phyloP scores from a whole-genome alignment of 2,113 vertebrate species.

The Lipophrys pholis region DNA sequence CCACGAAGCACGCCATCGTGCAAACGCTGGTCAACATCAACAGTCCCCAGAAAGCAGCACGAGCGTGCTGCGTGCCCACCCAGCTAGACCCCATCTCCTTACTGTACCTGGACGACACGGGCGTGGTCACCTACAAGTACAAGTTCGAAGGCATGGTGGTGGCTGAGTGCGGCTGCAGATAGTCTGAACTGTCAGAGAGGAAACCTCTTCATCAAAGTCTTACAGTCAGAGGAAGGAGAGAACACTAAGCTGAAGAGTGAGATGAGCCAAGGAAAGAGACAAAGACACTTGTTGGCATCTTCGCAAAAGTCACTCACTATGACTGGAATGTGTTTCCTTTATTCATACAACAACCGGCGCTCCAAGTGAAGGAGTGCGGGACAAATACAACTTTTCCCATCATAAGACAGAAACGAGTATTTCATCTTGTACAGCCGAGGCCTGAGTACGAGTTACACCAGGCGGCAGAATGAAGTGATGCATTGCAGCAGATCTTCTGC shows the following conservation, averaged over 20 bases:
- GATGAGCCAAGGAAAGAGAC: slow-evolving; percentile 14
- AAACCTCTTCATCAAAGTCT: slow-evolving; percentile 48
- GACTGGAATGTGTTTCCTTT: slow-evolving; percentile 18
- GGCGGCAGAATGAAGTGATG: slow-evolving; percentile 10
- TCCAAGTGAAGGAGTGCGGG: slow-evolving; percentile 6
- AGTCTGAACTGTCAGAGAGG: slow-evolving; percentile 71
- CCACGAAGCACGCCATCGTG: slow-evolving; percentile 96
- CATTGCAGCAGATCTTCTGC: slow-evolving; percentile 2
- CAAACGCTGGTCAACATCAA: slow-evolving; percentile 93
- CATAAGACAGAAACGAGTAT: slow-evolving; percentile 79
- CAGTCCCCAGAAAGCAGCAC: slow-evolving; percentile 91
- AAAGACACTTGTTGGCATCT: slow-evolving; percentile 26
- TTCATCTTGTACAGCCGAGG: slow-evolving; percentile 84
- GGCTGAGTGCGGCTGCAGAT: slow-evolving; percentile 98
- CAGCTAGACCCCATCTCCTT: slow-evolving; percentile 97
- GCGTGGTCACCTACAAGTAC: slow-evolving; percentile 98
- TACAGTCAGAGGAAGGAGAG: slow-evolving; percentile 39
- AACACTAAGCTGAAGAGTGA: slow-evolving; percentile 33
- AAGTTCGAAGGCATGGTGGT: slow-evolving; percentile 98
- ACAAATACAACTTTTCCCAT: slow-evolving; percentile 85
- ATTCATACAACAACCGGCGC: slow-evolving; percentile 25
- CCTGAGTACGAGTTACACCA: slow-evolving; percentile 1
- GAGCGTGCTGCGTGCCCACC: slow-evolving; percentile 96
- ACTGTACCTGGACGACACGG: slow-evolving; percentile 94
- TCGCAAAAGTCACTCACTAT: slow-evolving; percentile 12